These are phyloP conservation scores for Matsumurasca onukii DNA, from an alignment of 1,140 invertebrate species.

Conservation along the genomic window DNA sequence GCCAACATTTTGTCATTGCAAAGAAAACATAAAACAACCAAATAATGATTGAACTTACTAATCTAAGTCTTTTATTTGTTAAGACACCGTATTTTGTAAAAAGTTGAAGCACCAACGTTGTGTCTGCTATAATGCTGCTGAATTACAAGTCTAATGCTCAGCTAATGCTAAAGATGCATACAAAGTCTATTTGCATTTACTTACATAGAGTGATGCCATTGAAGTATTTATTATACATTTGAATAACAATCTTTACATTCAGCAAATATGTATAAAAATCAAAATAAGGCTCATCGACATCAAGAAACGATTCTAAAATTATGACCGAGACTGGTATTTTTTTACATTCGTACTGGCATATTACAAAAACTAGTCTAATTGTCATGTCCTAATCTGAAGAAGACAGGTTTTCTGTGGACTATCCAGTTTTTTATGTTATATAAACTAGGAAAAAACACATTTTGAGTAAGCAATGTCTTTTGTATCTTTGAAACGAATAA, in stretches of 20 bases:
- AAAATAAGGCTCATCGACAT: conserved; percentile 17
- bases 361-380: conserved; percentile 13
- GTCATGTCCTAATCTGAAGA: too few relatives aligned
- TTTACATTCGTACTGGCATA: conserved; percentile 13
- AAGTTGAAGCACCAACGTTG: conserved; percentile 28
- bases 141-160: not conserved
- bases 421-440: too few relatives aligned
- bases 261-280: conserved; percentile 19
- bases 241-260: conserved; percentile 20
- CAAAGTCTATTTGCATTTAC: conserved; percentile 35
- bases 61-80: conserved; percentile 29
- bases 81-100: conserved; percentile 30
- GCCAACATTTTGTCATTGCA: too few relatives aligned
- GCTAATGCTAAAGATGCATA: not conserved
- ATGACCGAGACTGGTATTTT: not conserved
- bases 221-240: conserved; percentile 31
- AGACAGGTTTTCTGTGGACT: too few relatives aligned
- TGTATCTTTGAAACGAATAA: too few relatives aligned
- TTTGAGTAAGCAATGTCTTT: conserved; percentile 3
- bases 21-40: too few relatives aligned
- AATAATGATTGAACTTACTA: too few relatives aligned
- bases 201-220: conserved; percentile 19
- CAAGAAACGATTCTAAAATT: not conserved
- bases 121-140: not conserved
- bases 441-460: not conserved